Conservation (phyloP, 2,888 invertebrate species). For the Suillia variegata region DNA sequence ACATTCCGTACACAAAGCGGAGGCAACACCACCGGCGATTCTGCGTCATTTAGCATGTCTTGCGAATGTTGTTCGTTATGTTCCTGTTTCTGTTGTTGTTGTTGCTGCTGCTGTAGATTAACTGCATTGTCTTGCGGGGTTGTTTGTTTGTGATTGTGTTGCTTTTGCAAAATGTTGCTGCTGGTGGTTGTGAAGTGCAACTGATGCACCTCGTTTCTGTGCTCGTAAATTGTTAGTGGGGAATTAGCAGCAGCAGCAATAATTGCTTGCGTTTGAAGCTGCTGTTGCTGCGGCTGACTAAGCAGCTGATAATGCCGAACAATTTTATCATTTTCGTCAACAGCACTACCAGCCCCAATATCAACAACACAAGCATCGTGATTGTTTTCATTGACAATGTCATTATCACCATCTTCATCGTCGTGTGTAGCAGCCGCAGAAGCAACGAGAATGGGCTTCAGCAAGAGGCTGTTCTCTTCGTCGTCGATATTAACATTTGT, state of each 20-base stretch:
- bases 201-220: not conserved
- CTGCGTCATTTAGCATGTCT: not conserved
- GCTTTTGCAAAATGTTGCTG: slow-evolving; percentile 11
- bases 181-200: slow-evolving; percentile 3
- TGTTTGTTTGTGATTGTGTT: not conserved
- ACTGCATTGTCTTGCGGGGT: not conserved
- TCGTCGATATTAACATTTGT: slow-evolving; percentile 24
- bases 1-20: slow-evolving; percentile 33
- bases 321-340: not conserved
- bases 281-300: not conserved
- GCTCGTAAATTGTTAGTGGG: not conserved
- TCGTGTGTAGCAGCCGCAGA: slow-evolving; percentile 2
- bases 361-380: not conserved
- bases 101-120: not conserved
- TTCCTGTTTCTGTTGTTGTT: slow-evolving; percentile 4
- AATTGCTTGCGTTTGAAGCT: slow-evolving; percentile 1
- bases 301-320: not conserved
- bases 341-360: not conserved
- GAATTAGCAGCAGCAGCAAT: not conserved
- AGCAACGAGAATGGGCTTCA: slow-evolving; percentile 13
- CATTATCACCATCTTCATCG: slow-evolving; percentile 24
- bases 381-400: slow-evolving; percentile 9
- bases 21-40: not conserved
- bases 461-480: slow-evolving; percentile 14
- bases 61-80: slow-evolving; percentile 10